Base-by-base conservation (phyloP, 2,797 vertebrate genomes). In the Scolopax bukidnonensis region DNA sequence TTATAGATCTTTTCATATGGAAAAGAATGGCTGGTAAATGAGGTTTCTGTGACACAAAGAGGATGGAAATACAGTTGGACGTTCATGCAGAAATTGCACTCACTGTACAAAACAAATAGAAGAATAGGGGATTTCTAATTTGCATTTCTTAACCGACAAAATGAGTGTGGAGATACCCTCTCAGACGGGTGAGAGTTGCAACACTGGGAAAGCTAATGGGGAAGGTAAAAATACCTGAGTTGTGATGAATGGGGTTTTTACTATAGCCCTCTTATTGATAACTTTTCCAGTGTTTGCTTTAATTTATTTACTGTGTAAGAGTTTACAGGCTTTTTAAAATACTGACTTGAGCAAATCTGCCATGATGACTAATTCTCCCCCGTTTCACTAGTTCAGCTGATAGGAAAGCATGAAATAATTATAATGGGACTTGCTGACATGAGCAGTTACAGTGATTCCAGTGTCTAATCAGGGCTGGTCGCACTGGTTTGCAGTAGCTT, bases 1-100 rank as follows among this genome's bases (percentile, higher is more conserved):
- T 97, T 97, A 96, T 78, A 67, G 95, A 93, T 97, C 95, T 93
- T 95, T 97, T 97, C 95, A 96, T 83, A 71, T 88, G 88, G 76
- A 95, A 91, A 96, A 96, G 96, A 97, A 97, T 96, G 92, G 90
- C 89, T 96, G 89, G 92, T 93, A 96, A 96, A 96, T 97, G 95
- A 96, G 82, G 95, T 96, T 97, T 95, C 88, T 95, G 93, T 96
- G 93, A 68, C 96, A 96, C 94, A 97, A 96, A 97, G 86, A 96
- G 86, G 94, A 95, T 95, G 90, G 93, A 95, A 96, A 95, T 93
- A 96, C 95, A 94, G 96, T 96, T 95, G 96, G 94, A 96, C 93
- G 16, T 96, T 95, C 51, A 71, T 96, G 95, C 94, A 94, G 90
- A 96, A 97, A 94, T 95, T 97, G 93, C 88, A 90, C 95, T 97